phyloP scores from a whole-genome alignment of 2,113 vertebrate genomes.

The Plectropomus leopardus region DNA sequence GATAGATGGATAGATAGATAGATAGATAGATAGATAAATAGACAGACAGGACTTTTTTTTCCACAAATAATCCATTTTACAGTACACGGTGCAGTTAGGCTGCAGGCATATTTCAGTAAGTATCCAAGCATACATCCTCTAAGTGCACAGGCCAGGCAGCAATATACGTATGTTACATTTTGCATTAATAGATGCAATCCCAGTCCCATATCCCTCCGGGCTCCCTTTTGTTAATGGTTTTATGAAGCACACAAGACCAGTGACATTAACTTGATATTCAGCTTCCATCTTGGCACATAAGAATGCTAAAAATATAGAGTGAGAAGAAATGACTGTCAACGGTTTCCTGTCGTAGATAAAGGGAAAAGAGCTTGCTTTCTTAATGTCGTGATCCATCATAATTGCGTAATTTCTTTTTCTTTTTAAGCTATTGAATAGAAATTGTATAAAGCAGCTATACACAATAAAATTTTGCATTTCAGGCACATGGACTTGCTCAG shows the following conservation, averaged over 20 bases:
- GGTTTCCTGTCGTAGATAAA: constrained; percentile 34
- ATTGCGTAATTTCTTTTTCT: constrained; percentile 38
- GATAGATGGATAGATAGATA: too few relatives aligned
- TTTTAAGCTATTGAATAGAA: constrained; percentile 28
- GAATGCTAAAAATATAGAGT: constrained; percentile 52
- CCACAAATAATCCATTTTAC: constrained; percentile 33
- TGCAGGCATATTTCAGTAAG: constrained; percentile 51
- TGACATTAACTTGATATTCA: constrained; percentile 81
- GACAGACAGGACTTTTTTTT: too few relatives aligned
- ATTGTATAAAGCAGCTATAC: constrained; percentile 10
- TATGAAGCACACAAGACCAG: constrained; percentile 71
- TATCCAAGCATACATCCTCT: constrained; percentile 35
- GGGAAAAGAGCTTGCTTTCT: constrained; percentile 26
- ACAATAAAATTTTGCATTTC: constrained; percentile 15
- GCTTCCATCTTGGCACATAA: constrained; percentile 59
- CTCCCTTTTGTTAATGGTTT: constrained; percentile 72
- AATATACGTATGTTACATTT: constrained; percentile 56
- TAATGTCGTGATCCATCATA: constrained; percentile 57
- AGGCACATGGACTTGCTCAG: not conserved
- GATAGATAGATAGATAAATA: too few relatives aligned
- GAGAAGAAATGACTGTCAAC: constrained; percentile 30
- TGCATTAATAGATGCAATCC: constrained; percentile 75
- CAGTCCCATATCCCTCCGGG: constrained; percentile 66
- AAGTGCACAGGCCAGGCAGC: constrained; percentile 53
- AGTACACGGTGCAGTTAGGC: constrained; percentile 26